A percentile compares a stretch with the other conserved stretches of the same genome.
Conservation (phyloP, 2,888 invertebrate species). For the Corbicula japonica region DNA sequence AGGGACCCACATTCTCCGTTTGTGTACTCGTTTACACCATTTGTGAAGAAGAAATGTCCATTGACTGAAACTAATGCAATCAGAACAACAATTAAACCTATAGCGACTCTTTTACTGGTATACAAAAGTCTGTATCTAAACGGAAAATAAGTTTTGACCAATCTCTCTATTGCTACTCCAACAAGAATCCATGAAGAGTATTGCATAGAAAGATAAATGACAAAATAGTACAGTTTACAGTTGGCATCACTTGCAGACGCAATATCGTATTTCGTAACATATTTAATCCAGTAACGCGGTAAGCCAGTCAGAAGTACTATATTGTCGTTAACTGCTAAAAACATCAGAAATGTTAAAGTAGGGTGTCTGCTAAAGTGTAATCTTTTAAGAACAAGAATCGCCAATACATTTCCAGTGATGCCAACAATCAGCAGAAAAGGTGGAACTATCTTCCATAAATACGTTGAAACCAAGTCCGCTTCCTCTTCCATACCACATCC, state of each 20-base stretch:
- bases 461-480: constrained; percentile 25
- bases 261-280: constrained; percentile 58
- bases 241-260: constrained; percentile 56
- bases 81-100: constrained; percentile 43
- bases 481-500: no score
- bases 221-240: constrained; percentile 71
- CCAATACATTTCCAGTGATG: constrained; percentile 67
- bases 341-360: constrained; percentile 63
- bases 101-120: constrained; percentile 48
- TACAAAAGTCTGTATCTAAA: constrained; percentile 41
- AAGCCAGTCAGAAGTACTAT: constrained; percentile 64
- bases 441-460: constrained; percentile 67
- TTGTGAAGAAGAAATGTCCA: constrained; percentile 70
- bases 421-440: constrained; percentile 65
- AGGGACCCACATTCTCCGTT: constrained; percentile 65
- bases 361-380: constrained; percentile 63
- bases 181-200: constrained; percentile 74
- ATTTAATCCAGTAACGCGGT: constrained; percentile 64
- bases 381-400: constrained; percentile 62
- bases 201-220: constrained; percentile 73
- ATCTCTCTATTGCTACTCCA: constrained; percentile 65
- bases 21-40: constrained; percentile 63
- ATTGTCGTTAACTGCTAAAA: constrained; percentile 67
- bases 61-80: constrained; percentile 38
- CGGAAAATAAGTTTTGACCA: constrained; percentile 66